These are phyloP conservation scores for Drosophila helvetica DNA, from an alignment of 2,888 invertebrate species.

Conservation along the genomic window DNA sequence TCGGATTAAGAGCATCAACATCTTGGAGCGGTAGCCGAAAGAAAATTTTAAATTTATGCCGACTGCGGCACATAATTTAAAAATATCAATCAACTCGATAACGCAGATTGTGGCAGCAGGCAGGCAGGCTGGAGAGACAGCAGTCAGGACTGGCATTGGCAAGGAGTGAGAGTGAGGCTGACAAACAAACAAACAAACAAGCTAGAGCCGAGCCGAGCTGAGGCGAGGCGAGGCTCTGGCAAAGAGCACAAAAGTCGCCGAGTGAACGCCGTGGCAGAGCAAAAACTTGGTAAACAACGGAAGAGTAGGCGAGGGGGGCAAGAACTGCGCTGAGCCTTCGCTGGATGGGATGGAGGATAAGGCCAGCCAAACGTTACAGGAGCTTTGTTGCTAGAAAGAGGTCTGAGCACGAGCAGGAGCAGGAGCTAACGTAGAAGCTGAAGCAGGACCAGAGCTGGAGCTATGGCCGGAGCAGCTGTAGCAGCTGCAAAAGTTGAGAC, in stretches of 20 bases:
- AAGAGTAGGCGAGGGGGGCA: neutral
- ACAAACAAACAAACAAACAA: conserved; percentile 63
- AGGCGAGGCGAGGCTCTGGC: conserved; percentile 28
- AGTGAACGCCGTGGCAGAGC: conserved; percentile 47
- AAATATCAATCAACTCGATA: conserved; percentile 79
- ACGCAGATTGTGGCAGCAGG: conserved; percentile 61
- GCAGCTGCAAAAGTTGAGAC: conserved; percentile 65
- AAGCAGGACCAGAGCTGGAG: neutral
- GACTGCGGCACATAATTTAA: conserved; percentile 78
- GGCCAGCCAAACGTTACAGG: conserved; percentile 64
- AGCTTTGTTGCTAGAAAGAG: conserved; percentile 23
- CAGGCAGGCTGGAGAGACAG: conserved; percentile 8
- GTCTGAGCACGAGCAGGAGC: conserved; percentile 3
- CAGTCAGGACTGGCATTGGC: conserved; percentile 4
- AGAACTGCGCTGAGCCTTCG: conserved; percentile 1
- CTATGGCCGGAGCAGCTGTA: conserved; percentile 13
- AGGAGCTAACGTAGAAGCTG: conserved; percentile 3
- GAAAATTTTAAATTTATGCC: conserved; percentile 73
- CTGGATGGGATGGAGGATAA: conserved; percentile 24
- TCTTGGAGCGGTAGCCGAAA: conserved; percentile 44
- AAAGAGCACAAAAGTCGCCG: conserved; percentile 62
- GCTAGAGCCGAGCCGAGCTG: conserved; percentile 26
- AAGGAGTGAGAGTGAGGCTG: conserved; percentile 22
- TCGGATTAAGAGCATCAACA: conserved; percentile 71
- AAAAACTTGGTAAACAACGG: conserved; percentile 76